These are phyloP conservation scores for Leptinotarsa haldemani DNA, from an alignment of 2,888 invertebrate species.

Conservation along the genomic window DNA sequence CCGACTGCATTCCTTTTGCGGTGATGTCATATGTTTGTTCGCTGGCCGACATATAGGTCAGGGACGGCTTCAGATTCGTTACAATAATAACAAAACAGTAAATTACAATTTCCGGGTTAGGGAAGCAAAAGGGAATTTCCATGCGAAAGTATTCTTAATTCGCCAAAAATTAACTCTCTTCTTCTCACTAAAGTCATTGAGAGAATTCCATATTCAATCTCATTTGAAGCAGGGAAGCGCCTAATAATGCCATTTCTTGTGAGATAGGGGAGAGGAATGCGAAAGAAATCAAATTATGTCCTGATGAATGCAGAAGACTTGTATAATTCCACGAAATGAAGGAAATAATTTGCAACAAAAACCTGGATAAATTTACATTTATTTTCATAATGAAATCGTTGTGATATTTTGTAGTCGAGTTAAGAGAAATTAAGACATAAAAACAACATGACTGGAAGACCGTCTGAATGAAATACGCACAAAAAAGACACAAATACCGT, in stretches of 20 bases:
- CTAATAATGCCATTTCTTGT: slow-evolving; percentile 26
- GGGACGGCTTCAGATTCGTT: too few relatives aligned
- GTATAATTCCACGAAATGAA: slow-evolving; percentile 23
- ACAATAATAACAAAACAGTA: too few relatives aligned
- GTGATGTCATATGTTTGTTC: too few relatives aligned
- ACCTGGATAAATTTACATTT: slow-evolving; percentile 9
- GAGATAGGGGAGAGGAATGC: neutral
- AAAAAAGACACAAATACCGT: neutral
- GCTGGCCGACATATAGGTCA: too few relatives aligned
- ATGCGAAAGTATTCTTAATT: neutral
- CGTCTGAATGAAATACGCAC: neutral
- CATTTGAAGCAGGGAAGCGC: neutral
- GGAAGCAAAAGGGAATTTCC: too few relatives aligned
- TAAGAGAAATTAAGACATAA: neutral
- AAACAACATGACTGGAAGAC: neutral
- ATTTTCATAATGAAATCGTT: slow-evolving; percentile 9
- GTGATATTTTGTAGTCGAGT: neutral
- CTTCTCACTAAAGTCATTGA: neutral
- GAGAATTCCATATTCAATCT: neutral
- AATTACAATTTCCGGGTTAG: too few relatives aligned
- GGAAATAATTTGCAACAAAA: slow-evolving; percentile 10
- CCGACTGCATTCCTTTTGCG: too few relatives aligned
- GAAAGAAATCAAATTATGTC: slow-evolving; percentile 24
- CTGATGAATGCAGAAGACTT: slow-evolving; percentile 22
- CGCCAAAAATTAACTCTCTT: neutral